These are phyloP conservation scores for Micropoecilia bifurca DNA, from an alignment of 2,797 vertebrate species.

Conservation along the genomic window DNA sequence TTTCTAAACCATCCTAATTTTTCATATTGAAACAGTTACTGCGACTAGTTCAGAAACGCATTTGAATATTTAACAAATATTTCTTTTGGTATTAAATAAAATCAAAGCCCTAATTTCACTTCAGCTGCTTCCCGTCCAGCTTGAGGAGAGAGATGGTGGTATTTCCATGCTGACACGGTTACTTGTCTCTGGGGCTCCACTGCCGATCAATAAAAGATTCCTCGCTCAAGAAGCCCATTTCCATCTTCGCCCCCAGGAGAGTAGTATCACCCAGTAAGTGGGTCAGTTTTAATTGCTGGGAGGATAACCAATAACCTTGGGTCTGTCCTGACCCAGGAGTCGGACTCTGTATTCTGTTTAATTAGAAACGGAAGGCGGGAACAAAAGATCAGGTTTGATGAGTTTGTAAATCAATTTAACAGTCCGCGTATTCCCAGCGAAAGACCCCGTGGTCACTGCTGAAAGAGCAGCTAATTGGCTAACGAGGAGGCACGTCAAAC, in stretches of 20 bases:
- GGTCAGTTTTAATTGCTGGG: slow-evolving; percentile 47
- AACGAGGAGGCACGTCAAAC: slow-evolving; percentile 8
- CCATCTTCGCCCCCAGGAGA: slow-evolving; percentile 22
- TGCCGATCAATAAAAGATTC: slow-evolving; percentile 32
- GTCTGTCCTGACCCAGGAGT: slow-evolving; percentile 30
- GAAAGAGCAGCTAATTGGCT: slow-evolving; percentile 12
- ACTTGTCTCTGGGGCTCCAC: slow-evolving; percentile 40
- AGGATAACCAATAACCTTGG: slow-evolving; percentile 38
- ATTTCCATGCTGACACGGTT: slow-evolving; percentile 17
- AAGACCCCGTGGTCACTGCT: slow-evolving; percentile 5
- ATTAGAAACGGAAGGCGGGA: slow-evolving; percentile 6
- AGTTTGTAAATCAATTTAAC: slow-evolving; percentile 36
- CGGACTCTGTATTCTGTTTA: not conserved
- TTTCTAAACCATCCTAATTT: not conserved
- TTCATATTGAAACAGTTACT: not conserved
- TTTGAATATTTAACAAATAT: not conserved
- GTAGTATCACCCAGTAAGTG: slow-evolving; percentile 26
- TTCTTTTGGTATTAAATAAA: not conserved
- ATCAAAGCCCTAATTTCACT: no score
- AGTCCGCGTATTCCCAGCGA: slow-evolving; percentile 15
- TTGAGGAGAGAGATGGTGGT: slow-evolving; percentile 8
- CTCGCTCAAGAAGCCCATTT: slow-evolving; percentile 11
- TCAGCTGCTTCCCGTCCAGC: not conserved
- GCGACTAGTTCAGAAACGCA: not conserved
- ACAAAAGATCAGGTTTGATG: slow-evolving; percentile 11